phyloP scores from a whole-genome alignment of 2,113 vertebrate species.

The Neodon shergylaensis region DNA sequence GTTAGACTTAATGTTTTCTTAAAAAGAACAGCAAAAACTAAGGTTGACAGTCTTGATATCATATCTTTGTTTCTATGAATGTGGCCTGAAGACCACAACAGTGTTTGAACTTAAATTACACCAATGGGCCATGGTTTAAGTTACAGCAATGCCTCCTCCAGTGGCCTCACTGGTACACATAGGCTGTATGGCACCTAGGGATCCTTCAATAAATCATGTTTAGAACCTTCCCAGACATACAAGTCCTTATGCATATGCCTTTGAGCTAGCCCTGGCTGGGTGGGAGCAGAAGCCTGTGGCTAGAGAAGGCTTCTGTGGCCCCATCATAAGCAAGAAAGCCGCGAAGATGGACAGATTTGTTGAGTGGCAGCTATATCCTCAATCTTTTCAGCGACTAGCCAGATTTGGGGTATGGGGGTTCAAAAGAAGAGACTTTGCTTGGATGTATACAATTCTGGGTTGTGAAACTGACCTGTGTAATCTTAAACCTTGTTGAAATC shows the following conservation, averaged over 20 bases:
- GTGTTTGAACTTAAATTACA: not conserved
- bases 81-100: not conserved
- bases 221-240: not conserved
- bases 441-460: not conserved
- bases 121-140: not conserved
- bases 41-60: not conserved
- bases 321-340: not conserved
- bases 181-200: accelerated
- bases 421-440: not conserved
- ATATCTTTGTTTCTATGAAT: not conserved
- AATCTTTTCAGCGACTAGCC: not conserved
- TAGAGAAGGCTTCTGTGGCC: not conserved
- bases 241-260: not conserved
- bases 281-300: not conserved
- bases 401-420: not conserved
- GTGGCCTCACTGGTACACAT: not conserved
- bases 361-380: not conserved
- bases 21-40: not conserved
- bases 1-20: not conserved
- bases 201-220: accelerated
- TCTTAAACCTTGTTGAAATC: not conserved
- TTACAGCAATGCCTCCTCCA: not conserved
- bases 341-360: not conserved
- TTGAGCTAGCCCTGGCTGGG: not conserved
- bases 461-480: not conserved